Base-by-base conservation (phyloP, 2,797 vertebrate genomes). In the Muraenolepis orangiensis region DNA sequence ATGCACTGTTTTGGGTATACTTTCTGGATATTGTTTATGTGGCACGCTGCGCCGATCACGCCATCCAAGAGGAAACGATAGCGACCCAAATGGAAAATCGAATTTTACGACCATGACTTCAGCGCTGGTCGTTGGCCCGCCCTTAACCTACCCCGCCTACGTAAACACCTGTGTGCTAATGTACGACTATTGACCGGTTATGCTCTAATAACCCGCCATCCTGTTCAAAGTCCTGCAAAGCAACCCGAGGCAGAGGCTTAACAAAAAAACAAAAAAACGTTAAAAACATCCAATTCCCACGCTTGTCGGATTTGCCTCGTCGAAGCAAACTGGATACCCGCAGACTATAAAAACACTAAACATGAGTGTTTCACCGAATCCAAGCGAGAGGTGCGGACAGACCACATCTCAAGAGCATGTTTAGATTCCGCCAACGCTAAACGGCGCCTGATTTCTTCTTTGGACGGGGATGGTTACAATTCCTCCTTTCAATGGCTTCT, bases 21-120 rank as follows among this genome's bases (percentile, higher is more conserved):
- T 90, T 89, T 85, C 67, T 76, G 26, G 76, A 74, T 78, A 85
- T 83, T 79, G 84, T 83, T 79, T 87, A 88, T 81, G 82, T 80
- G 77, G 84, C 85, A 82, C 78, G 76, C 71, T 23, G 72, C 34
- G 20, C 40, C 14, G 80, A 87, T 87, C 84, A 89, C 75, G 85
- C 86, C 82, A 90, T 91, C 85, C 86, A 78, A 82, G n/a, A 77
- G 76, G 76, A 76, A 82, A 83, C 74, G 38, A 68, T 31, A 81
- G 73, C 75, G 78, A 76, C 72, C 75, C 78, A 84, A 86, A 88
- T 76, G 82, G 84, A 90, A 86, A 83, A 69, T 79, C 75, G 77
- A 73, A 78, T 90, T n/a, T 81, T 76, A 67, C 89, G 89, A 88
- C 87, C 82, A 86, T 2, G 40, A 82, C 71, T 82, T 72, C 66